phyloP scores from a whole-genome alignment of 2,113 vertebrate genomes.

The Peucedramus taeniatus region DNA sequence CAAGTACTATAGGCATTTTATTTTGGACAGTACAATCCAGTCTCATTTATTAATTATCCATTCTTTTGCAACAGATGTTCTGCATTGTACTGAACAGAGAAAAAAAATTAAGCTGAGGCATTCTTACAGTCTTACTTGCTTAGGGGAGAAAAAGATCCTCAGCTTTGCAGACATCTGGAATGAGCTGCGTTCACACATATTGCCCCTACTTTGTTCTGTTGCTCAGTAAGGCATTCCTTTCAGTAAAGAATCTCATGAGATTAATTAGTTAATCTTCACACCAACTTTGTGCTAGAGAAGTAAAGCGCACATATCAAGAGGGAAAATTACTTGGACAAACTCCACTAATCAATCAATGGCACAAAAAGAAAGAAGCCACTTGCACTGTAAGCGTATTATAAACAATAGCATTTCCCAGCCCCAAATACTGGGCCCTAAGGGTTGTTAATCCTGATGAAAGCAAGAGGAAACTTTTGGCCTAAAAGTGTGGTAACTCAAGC shows the following conservation, averaged over 20 bases:
- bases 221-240: conserved; percentile 15
- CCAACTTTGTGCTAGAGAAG: neutral
- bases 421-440: neutral
- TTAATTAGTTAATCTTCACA: conserved; percentile 54
- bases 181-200: neutral
- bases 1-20: neutral
- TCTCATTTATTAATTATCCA: conserved; percentile 30
- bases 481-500: neutral
- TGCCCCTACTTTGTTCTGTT: conserved; percentile 21
- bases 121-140: neutral
- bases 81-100: neutral
- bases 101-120: neutral
- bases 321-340: conserved; percentile 36
- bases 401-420: conserved; percentile 5
- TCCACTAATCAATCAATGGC: conserved; percentile 21
- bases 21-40: neutral
- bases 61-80: conserved; percentile 27
- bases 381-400: neutral
- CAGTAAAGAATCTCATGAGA: conserved; percentile 40
- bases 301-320: neutral
- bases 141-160: neutral
- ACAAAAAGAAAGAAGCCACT: conserved; percentile 35
- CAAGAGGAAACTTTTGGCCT: neutral
- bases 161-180: neutral
- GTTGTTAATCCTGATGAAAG: neutral